Percentiles rank a stretch among this genome's conserved stretches.
phyloP scores from a whole-genome alignment of 2,797 vertebrate genomes.

The Emys orbicularis region DNA sequence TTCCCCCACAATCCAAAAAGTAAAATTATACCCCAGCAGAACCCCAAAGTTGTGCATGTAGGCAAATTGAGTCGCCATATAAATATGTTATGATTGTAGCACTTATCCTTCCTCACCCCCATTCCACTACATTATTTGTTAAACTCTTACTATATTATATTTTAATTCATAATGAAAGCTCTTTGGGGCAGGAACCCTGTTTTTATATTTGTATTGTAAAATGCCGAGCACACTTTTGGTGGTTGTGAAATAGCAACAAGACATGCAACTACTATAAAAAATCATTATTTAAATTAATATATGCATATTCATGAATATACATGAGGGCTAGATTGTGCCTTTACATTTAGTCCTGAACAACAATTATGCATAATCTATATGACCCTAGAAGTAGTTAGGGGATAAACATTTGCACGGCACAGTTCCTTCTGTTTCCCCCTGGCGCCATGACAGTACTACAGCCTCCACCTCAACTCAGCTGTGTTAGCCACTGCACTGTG shows the following conservation, averaged over 20 bases:
- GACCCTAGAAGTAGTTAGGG: neutral
- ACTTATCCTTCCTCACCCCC: neutral
- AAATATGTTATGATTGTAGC: neutral
- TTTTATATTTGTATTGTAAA: neutral
- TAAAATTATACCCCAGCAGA: neutral
- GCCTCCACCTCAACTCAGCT: neutral
- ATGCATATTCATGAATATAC: neutral
- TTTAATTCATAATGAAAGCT: neutral
- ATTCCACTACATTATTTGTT: neutral
- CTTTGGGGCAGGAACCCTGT: neutral
- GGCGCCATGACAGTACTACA: neutral
- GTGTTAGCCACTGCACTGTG: accelerated
- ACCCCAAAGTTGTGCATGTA: neutral
- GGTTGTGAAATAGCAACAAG: neutral
- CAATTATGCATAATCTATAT: neutral
- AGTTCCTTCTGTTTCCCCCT: neutral
- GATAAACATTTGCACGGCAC: neutral
- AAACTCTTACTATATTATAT: neutral
- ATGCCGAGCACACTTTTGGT: neutral
- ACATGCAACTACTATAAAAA: neutral
- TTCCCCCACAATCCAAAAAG: neutral
- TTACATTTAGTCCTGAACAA: neutral
- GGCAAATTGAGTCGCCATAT: neutral
- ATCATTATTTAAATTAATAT: neutral
- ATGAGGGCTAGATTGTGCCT: neutral